A percentile compares a stretch with the other conserved stretches of the same genome.
phyloP scores from a whole-genome alignment of 2,888 invertebrate species.

The Scaptomyza tumidula region DNA sequence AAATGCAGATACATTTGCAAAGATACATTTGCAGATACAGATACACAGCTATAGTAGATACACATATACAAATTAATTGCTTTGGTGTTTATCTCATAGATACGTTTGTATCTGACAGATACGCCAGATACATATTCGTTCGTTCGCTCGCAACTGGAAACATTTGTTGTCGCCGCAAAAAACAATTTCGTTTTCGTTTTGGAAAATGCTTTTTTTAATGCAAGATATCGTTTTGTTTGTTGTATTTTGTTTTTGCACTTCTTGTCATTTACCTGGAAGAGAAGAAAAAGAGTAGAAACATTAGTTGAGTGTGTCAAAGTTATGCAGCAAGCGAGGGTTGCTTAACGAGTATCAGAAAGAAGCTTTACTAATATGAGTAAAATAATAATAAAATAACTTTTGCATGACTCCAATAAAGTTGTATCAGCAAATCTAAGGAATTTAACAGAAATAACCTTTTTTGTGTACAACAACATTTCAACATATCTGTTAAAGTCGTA shows the following conservation, averaged over 20 bases:
- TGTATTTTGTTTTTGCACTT: constrained; percentile 21
- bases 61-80: constrained; percentile 38
- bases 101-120: constrained; percentile 17
- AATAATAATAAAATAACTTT: too few relatives aligned
- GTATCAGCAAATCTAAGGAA: too few relatives aligned
- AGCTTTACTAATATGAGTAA: background rate
- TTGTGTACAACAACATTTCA: too few relatives aligned
- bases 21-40: constrained; percentile 33
- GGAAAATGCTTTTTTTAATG: too few relatives aligned
- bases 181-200: constrained; percentile 46
- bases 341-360: background rate
- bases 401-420: too few relatives aligned
- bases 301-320: constrained; percentile 45
- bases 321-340: constrained; percentile 35
- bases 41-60: constrained; percentile 37
- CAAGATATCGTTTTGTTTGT: too few relatives aligned
- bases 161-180: constrained; percentile 49
- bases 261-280: constrained; percentile 57
- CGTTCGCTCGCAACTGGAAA: constrained; percentile 37
- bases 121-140: background rate
- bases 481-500: background rate
- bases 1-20: constrained; percentile 30
- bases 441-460: too few relatives aligned
- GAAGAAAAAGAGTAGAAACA: constrained; percentile 24
- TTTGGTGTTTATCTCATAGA: constrained; percentile 28